Evolutionary conservation across 2,797 vertebrate species (phyloP).

Genomic region (Dipus sagitta): DNA sequence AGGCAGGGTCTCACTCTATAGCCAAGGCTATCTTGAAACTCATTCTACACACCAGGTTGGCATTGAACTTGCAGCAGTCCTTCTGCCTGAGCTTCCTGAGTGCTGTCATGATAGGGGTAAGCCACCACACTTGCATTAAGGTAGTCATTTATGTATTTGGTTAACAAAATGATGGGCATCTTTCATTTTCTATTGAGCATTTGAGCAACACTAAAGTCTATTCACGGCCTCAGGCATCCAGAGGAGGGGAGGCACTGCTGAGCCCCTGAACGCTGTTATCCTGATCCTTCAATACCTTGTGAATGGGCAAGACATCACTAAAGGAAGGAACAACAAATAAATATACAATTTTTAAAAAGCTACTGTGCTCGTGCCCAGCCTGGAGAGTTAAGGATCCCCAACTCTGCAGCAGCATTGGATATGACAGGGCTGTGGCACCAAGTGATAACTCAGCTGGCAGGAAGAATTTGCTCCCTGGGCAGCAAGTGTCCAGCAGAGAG

Average conservation of each 20-base stretch:
- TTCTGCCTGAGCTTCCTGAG: background rate
- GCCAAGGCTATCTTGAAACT: background rate
- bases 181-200: background rate
- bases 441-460: conserved; percentile 77
- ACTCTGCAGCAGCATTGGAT: background rate
- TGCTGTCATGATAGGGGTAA: background rate
- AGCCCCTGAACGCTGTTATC: background rate
- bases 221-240: background rate
- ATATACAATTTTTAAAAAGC: background rate
- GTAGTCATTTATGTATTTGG: background rate
- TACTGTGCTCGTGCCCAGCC: no score
- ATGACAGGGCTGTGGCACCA: conserved; percentile 76
- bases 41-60: background rate
- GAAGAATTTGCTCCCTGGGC: conserved; percentile 78
- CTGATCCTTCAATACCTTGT: background rate
- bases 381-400: rapidly evolving
- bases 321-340: conserved; percentile 63
- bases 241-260: background rate
- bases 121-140: background rate
- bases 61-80: background rate
- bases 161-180: background rate
- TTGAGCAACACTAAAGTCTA: background rate
- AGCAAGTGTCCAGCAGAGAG: conserved; percentile 79
- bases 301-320: conserved; percentile 67
- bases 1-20: background rate